These are phyloP conservation scores for Anableps anableps DNA, from an alignment of 2,797 vertebrate species.

Conservation along the genomic window DNA sequence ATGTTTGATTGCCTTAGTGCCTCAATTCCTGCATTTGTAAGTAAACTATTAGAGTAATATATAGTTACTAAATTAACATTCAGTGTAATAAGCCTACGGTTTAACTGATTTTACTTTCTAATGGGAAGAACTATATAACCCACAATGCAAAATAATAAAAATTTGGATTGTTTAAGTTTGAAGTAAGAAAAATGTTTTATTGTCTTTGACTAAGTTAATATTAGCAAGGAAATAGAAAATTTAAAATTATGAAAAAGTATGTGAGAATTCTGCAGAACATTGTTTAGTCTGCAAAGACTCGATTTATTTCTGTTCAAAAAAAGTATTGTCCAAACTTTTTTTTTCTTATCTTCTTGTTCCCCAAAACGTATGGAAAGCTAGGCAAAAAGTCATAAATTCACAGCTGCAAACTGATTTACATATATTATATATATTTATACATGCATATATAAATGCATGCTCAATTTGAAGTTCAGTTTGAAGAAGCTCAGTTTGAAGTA, in stretches of 20 bases:
- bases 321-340: neutral
- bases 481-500: too few species aligned
- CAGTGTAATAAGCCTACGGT: neutral
- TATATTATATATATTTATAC: neutral
- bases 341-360: neutral
- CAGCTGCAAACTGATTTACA: neutral
- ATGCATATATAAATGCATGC: neutral
- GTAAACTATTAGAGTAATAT: too few species aligned
- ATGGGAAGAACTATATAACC: neutral
- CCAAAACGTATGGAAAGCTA: neutral
- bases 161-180: too few species aligned
- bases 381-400: neutral
- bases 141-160: neutral
- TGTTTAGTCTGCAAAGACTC: neutral
- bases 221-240: neutral
- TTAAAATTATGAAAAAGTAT: neutral
- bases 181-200: neutral
- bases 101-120: neutral
- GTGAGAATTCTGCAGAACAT: neutral
- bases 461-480: neutral
- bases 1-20: too few species aligned
- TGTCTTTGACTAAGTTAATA: neutral
- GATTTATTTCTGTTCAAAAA: neutral
- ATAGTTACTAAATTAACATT: neutral
- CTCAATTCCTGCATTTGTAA: too few species aligned